Evolutionary conservation across 1,140 invertebrate species (phyloP), one percentile per base, ranked within the genome.

Genomic region (Drosophila lini): DNA sequence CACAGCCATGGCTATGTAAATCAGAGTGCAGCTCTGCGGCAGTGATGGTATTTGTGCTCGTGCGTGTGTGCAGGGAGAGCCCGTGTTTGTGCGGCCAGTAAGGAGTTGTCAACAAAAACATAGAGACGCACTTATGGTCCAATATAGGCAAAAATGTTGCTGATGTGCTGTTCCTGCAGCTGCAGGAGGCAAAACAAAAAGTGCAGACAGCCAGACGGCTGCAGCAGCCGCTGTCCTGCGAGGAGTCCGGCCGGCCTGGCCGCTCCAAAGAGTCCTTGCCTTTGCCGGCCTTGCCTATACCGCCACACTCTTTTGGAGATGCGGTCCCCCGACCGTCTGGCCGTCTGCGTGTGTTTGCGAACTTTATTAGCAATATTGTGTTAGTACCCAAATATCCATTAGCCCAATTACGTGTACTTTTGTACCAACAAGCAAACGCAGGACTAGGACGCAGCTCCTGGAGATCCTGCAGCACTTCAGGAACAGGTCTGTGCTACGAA

Each of bases 311-410:
- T 50, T 68, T 67, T 58, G 44, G 42, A 57, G 53, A 50, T 48
- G 32, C 52, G 47, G 38, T 34, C 28, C 28, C 19, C 16, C 50
- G 42, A 32, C 25, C 57, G 31, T 31, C 53, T 38, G 44, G 36
- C 52, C 32, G 53, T 52, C 34, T 74, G 48, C 61, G 79, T 77
- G 80, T 88, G 83, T 88, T 89, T 88, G 84, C 83, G 80, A 88
- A 88, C 83, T 88, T 88, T 88, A 88, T 88, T 88, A 88, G 83
- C 80, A 88, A 88, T 88, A 88, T 88, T 88, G 83, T 88, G 83
- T 88, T 88, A 88, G 83, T 88, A 88, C 83, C 83, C 68, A 88
- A 88, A 88, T 88, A 88, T 88, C 83, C 83, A 88, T 88, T 88
- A 88, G 83, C 83, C 83, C 83, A 88, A 88, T 88, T 88, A 88